A percentile compares a stretch with the other conserved stretches of the same genome.
Evolutionary conservation across 2,888 invertebrate genomes (phyloP).

Genomic region (Adelognathus sp.): DNA sequence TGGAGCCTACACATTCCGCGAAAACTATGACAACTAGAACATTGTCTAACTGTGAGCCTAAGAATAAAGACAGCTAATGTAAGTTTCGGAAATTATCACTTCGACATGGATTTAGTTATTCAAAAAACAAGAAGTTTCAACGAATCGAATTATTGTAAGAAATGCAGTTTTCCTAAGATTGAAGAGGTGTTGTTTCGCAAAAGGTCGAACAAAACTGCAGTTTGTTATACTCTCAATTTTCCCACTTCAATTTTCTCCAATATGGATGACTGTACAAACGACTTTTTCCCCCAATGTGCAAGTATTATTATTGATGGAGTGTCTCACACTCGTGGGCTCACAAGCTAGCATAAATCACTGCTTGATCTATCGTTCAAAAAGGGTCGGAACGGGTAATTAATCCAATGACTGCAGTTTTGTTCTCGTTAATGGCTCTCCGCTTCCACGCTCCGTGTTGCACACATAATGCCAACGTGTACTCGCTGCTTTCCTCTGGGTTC

Average conservation of each 20-base stretch:
- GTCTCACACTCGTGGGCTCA: background rate
- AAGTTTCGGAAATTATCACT: no score
- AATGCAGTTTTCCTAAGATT: no score
- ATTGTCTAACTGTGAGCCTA: no score
- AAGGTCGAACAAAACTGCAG: background rate
- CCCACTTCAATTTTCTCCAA: background rate
- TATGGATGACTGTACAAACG: background rate
- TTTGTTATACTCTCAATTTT: background rate
- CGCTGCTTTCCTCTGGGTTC: background rate
- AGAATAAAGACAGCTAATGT: no score
- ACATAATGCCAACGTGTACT: background rate
- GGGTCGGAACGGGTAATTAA: conserved; percentile 38
- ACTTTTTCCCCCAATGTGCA: background rate
- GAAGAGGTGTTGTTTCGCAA: background rate
- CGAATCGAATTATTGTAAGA: no score
- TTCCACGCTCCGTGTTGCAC: background rate
- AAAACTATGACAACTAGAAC: no score
- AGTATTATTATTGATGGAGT: background rate
- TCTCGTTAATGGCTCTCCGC: conserved; percentile 37
- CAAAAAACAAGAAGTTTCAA: no score
- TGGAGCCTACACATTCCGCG: no score
- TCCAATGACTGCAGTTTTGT: conserved; percentile 50
- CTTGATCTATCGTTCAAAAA: conserved; percentile 45
- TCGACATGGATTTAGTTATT: no score
- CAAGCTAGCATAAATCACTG: conserved; percentile 21